Evolutionary conservation across 1,140 invertebrate genomes (phyloP), one percentile per base, ranked within the genome.

Genomic region (Dinothrombium tinctorium): DNA sequence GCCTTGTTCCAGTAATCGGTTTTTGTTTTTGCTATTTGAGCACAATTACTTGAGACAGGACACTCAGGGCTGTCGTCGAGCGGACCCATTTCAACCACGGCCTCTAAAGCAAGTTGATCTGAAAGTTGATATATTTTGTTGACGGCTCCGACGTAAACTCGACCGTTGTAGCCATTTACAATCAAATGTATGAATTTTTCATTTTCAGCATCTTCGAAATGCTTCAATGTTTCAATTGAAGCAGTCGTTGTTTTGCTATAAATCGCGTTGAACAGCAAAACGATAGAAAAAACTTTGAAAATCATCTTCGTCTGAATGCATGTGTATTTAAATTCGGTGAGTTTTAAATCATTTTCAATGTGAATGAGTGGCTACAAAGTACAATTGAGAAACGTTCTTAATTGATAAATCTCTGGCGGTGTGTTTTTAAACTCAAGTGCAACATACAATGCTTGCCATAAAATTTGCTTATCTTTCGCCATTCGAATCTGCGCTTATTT

Each of bases 1-100:
- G 82, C 86, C 60, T 95, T 96, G 63, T 92, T 95, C 47, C 80
- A 73, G 60, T 89, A 94, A 61, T 92, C 75, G 9, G 77, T 83
- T 2, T 67, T 67, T 49, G 72, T 69, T 44, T 68, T 69, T 41
- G 71, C 63, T 28, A 69, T 68, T 46, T 71, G 70, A 1, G 69
- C 60, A 48, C 64, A 67, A 17, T 57, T 51, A 9, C 45, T 37
- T 29, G 73, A 63, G 47, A 80, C 78, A 29, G 82, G 81, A 59
- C 87, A 96, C 41, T 81, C 72, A 8, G 75, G 69, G 26, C 79
- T 81, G 61, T 94, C 86, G 47, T 77, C 69, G 53, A 74, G 66
- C 3, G 90, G 90, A 0, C 90, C 90, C 14, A 87, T 95, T 45
- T 69, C 64, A 19, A 76, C 79, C 22, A 68, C 67, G 49, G 76